phyloP scores from a whole-genome alignment of 2,888 invertebrate species.

The Blomia tropicalis region DNA sequence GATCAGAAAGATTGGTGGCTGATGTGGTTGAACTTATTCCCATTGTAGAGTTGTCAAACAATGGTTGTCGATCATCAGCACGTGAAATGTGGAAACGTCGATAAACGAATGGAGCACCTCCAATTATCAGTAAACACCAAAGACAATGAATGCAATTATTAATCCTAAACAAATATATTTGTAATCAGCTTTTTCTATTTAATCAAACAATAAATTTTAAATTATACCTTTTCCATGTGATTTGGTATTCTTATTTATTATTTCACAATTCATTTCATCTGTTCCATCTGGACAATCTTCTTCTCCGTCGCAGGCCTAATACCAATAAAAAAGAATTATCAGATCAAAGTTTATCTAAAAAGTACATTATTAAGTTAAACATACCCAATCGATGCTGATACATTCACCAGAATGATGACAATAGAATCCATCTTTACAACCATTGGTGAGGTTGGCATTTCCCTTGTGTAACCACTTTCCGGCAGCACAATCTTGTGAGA shows the following conservation, averaged over 20 bases:
- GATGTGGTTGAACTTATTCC: neutral
- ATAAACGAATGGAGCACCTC: neutral
- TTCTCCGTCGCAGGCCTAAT: neutral
- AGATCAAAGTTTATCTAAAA: neutral
- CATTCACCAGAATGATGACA: neutral
- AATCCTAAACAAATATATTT: neutral
- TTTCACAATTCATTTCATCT: constrained; percentile 2
- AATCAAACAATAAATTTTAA: too few species aligned
- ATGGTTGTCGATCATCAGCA: neutral
- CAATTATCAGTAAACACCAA: neutral
- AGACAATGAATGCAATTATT: neutral
- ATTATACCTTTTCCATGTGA: too few species aligned
- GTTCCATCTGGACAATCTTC: neutral
- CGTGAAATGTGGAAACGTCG: neutral
- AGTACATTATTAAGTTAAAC: too few species aligned
- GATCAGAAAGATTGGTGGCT: neutral
- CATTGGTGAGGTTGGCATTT: neutral
- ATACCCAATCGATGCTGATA: constrained; percentile 3
- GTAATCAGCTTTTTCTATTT: too few species aligned
- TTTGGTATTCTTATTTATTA: too few species aligned
- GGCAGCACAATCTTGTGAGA: constrained; percentile 14
- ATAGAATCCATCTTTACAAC: neutral
- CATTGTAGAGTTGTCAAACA: neutral
- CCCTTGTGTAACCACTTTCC: neutral
- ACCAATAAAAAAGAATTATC: neutral